Percentiles rank a stretch among this genome's conserved stretches.
phyloP scores from a whole-genome alignment of 2,888 invertebrate genomes.

The Cataglyphis rosenhaueri region DNA sequence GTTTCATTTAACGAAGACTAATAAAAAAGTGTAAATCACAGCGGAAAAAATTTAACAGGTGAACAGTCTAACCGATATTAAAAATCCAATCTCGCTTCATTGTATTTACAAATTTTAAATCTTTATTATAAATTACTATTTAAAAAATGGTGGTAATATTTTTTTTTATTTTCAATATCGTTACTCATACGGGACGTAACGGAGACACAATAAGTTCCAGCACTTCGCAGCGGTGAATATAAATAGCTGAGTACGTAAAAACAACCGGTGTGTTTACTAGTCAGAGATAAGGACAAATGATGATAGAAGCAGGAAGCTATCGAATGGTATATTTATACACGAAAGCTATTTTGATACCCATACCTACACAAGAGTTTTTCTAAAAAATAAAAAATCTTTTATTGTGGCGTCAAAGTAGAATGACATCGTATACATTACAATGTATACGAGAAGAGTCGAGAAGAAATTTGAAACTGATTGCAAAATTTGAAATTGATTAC shows the following conservation, averaged over 20 bases:
- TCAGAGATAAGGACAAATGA: slow-evolving; percentile 52
- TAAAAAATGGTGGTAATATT: neutral
- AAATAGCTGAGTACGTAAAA: neutral
- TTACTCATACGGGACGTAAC: neutral
- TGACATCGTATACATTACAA: neutral
- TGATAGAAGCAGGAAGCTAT: neutral
- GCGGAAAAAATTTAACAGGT: neutral
- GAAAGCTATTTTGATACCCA: neutral
- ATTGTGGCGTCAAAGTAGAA: neutral
- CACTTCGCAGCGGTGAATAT: neutral
- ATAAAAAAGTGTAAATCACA: neutral
- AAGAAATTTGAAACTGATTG: neutral
- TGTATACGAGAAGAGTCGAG: neutral
- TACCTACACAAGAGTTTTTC: neutral
- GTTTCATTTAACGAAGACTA: slow-evolving; percentile 13
- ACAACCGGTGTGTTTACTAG: slow-evolving; percentile 13
- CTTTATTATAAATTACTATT: neutral
- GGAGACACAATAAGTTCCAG: neutral
- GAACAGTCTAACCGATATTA: neutral
- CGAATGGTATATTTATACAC: neutral
- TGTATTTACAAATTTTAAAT: neutral
- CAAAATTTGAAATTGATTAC: neutral
- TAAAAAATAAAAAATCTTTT: neutral
- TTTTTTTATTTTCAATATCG: neutral
- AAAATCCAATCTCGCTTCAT: neutral